A percentile compares a stretch with the other conserved stretches of the same genome.
Conservation (phyloP, 2,888 invertebrate genomes). For the Heteromurus nitidus region DNA sequence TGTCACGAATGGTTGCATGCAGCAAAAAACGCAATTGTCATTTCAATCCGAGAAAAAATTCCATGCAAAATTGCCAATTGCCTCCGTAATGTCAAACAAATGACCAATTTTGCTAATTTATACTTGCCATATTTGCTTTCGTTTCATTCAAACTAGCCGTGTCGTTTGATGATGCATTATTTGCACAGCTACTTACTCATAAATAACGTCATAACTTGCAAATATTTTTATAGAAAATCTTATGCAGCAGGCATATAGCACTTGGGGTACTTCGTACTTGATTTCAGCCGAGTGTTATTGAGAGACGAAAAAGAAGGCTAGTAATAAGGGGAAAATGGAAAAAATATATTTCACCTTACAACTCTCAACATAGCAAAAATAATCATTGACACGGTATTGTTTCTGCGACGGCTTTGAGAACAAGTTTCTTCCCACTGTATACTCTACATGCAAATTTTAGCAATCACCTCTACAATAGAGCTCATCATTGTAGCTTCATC, state of each 20-base stretch:
- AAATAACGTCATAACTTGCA: too few relatives aligned
- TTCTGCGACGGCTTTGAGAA: conserved; percentile 62
- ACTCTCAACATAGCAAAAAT: conserved; percentile 37
- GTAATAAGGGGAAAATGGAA: conserved; percentile 42
- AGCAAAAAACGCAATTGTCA: conserved; percentile 42
- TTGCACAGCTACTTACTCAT: too few relatives aligned
- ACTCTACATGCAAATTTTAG: conserved; percentile 12
- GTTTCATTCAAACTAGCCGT: background rate
- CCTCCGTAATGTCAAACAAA: too few relatives aligned
- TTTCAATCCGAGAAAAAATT: conserved; percentile 47
- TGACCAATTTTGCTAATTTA: too few relatives aligned
- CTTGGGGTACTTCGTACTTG: background rate
- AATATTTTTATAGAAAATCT: too few relatives aligned
- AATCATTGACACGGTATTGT: conserved; percentile 61
- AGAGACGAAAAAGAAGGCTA: conserved; percentile 45
- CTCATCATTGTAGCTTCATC: too few relatives aligned
- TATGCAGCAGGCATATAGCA: too few relatives aligned
- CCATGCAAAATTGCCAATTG: background rate
- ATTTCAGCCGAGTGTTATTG: conserved; percentile 38
- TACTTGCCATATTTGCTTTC: too few relatives aligned
- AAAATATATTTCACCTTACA: conserved; percentile 59
- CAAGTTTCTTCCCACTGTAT: conserved; percentile 60
- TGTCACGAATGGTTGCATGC: conserved; percentile 45
- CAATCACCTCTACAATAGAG: too few relatives aligned
- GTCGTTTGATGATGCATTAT: too few relatives aligned